phyloP scores from a whole-genome alignment of 2,888 invertebrate genomes.

The Noctuana brunneofusca region DNA sequence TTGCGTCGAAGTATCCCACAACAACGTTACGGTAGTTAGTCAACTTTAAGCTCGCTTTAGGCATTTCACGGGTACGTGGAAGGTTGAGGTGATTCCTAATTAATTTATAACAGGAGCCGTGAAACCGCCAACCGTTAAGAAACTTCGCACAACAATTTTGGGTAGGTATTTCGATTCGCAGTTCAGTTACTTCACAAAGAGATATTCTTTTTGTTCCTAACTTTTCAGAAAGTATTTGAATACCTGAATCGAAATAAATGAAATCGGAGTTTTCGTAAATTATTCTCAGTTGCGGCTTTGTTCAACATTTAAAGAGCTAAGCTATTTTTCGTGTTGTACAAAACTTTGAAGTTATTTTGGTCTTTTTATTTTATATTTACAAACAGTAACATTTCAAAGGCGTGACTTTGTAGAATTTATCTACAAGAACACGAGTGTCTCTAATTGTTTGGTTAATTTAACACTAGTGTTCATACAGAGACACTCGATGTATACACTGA shows the following conservation, averaged over 20 bases:
- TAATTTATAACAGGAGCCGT: constrained; percentile 56
- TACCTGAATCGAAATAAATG: constrained; percentile 31
- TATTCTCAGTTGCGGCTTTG: constrained; percentile 31
- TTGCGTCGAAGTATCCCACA: constrained; percentile 55
- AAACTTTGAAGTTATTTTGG: constrained; percentile 16
- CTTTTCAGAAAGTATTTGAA: constrained; percentile 30
- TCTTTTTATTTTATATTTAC: constrained; percentile 15
- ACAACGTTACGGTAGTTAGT: constrained; percentile 52
- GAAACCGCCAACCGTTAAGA: constrained; percentile 40
- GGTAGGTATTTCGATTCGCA: constrained; percentile 37
- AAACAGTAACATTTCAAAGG: constrained; percentile 7
- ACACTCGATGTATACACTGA: too few species aligned
- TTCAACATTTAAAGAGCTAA: constrained; percentile 29
- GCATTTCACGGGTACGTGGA: constrained; percentile 37
- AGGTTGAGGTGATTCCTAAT: constrained; percentile 54
- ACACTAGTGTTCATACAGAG: too few species aligned
- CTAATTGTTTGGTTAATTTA: too few species aligned
- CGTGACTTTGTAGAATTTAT: neutral
- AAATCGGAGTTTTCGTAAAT: constrained; percentile 26
- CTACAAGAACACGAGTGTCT: too few species aligned
- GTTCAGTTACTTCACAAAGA: constrained; percentile 34
- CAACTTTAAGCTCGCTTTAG: constrained; percentile 41
- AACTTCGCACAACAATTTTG: constrained; percentile 43
- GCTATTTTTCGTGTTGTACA: constrained; percentile 28
- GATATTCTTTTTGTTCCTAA: constrained; percentile 34